phyloP scores from a whole-genome alignment of 2,888 invertebrate genomes.

The Melinaea marsaeus region DNA sequence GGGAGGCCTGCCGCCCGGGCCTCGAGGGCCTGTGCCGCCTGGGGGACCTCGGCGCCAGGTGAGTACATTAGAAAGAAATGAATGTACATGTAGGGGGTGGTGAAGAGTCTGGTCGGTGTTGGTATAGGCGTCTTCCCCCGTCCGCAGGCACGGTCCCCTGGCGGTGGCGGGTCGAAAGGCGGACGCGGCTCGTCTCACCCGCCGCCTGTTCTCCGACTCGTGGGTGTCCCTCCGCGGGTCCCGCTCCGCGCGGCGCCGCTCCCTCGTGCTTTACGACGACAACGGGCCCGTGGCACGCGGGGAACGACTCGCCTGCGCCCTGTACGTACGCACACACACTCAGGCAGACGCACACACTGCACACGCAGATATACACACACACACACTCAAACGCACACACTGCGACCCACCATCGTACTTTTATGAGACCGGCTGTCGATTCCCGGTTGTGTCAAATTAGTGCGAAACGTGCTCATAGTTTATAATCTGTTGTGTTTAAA shows the following conservation, averaged over 20 bases:
- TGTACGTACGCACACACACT: conserved; percentile 72
- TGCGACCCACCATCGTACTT: no score
- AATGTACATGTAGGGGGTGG: neutral
- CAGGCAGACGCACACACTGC: neutral
- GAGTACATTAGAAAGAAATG: neutral
- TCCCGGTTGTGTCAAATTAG: no score
- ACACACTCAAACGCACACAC: neutral
- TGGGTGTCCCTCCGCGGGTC: conserved; percentile 86
- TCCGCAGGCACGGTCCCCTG: conserved; percentile 80
- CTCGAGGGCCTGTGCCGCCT: conserved; percentile 81
- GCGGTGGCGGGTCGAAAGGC: conserved; percentile 85
- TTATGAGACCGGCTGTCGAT: no score
- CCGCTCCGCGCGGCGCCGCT: conserved; percentile 85
- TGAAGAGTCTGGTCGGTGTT: no score
- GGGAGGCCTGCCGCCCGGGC: conserved; percentile 77
- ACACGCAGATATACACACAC: neutral
- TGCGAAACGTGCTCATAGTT: no score
- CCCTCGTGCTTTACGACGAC: conserved; percentile 92
- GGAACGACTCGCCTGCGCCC: conserved; percentile 91
- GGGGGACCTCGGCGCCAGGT: conserved; percentile 86
- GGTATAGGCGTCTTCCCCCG: no score
- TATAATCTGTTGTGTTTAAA: no score
- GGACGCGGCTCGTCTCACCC: conserved; percentile 81
- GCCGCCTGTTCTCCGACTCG: conserved; percentile 87
- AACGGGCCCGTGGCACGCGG: conserved; percentile 92